Evolutionary conservation across 2,113 vertebrate genomes (phyloP).

Genomic region (Glaucomys volans): DNA sequence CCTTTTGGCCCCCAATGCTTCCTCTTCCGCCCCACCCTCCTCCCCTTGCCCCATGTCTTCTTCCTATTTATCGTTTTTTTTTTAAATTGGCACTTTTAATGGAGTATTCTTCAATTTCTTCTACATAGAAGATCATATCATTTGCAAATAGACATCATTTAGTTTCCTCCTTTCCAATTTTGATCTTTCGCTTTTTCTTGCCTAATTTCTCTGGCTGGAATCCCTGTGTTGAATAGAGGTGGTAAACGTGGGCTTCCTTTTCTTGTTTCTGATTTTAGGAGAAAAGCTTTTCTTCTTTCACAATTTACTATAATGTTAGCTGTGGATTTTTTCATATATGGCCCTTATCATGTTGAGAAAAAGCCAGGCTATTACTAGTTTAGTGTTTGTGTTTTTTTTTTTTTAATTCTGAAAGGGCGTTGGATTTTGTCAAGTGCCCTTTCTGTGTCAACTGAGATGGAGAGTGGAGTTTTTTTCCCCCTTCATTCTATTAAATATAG

Average conservation of each 20-base stretch:
- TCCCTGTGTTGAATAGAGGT: not conserved
- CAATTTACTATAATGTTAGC: not conserved
- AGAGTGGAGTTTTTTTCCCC: not conserved
- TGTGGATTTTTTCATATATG: not conserved
- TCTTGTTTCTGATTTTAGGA: too few relatives aligned
- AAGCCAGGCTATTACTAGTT: not conserved
- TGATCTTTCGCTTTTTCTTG: not conserved
- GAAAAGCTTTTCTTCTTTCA: too few relatives aligned
- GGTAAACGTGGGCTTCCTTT: too few relatives aligned
- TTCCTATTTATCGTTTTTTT: too few relatives aligned
- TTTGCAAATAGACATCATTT: not conserved
- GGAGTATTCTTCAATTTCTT: not conserved
- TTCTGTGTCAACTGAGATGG: not conserved
- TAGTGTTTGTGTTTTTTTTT: not conserved
- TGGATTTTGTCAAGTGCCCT: not conserved
- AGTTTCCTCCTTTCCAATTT: not conserved
- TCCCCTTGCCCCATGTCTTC: too few relatives aligned
- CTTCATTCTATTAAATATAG: not conserved
- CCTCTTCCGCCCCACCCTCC: too few relatives aligned
- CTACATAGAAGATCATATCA: not conserved
- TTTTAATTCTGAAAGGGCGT: not conserved
- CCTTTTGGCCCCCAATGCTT: too few relatives aligned
- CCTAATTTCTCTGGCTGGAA: not conserved
- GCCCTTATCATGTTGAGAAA: not conserved
- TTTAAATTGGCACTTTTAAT: too few relatives aligned